Percentiles rank a stretch among this genome's conserved stretches.
Conservation (phyloP, 2,113 vertebrate genomes). For the Esox niger region DNA sequence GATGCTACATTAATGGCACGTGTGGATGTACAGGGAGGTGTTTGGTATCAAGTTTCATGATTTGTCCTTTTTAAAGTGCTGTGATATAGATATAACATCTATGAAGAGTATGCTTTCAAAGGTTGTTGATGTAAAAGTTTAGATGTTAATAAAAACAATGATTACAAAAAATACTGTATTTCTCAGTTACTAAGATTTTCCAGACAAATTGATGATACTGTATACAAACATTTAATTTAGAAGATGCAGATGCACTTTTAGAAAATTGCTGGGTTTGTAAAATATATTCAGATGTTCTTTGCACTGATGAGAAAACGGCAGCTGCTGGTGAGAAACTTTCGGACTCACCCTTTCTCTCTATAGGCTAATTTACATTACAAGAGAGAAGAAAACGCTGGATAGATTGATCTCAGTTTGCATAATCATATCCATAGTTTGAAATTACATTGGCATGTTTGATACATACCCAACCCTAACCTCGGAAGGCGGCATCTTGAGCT, state of each 20-base stretch:
- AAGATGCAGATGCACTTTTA: background rate
- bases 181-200: background rate
- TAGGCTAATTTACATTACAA: no score
- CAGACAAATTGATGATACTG: background rate
- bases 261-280: constrained; percentile 3
- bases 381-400: no score
- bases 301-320: background rate
- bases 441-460: no score
- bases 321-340: background rate
- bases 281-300: background rate
- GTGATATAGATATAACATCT: constrained; percentile 13
- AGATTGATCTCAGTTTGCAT: no score
- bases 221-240: background rate
- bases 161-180: constrained; percentile 19
- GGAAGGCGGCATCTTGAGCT: no score
- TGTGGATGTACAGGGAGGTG: constrained; percentile 10
- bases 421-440: no score
- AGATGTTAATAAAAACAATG: constrained; percentile 27
- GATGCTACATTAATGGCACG: constrained; percentile 8
- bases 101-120: constrained; percentile 12
- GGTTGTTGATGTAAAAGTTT: constrained; percentile 24
- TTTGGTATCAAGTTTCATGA: background rate
- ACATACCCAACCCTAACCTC: no score
- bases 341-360: background rate
- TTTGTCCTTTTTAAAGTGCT: constrained; percentile 1